Percentiles rank a stretch among this genome's conserved stretches.
phyloP scores from a whole-genome alignment of 2,888 invertebrate genomes.

The Chydorus sphaericus region DNA sequence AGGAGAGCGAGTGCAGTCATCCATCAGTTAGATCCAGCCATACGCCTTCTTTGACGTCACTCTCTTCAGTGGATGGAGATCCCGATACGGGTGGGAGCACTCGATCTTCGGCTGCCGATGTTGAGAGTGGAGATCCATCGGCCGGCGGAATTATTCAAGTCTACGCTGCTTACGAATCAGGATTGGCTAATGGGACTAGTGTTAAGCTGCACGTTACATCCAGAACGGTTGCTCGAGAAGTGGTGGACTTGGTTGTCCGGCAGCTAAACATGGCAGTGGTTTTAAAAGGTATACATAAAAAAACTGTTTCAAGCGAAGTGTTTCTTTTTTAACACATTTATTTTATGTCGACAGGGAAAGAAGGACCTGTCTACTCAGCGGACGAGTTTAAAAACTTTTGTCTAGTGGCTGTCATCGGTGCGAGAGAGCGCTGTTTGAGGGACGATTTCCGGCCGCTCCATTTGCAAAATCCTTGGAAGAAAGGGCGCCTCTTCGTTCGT shows the following conservation, averaged over 20 bases:
- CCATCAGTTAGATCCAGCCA: slow-evolving; percentile 21
- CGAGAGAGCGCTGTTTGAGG: slow-evolving; percentile 77
- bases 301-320: no score
- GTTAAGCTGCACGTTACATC: slow-evolving; percentile 85
- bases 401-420: slow-evolving; percentile 88
- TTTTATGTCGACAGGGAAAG: slow-evolving; percentile 31
- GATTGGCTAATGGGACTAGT: slow-evolving; percentile 80
- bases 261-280: slow-evolving; percentile 88
- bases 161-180: slow-evolving; percentile 90
- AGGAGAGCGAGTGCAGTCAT: slow-evolving; percentile 18
- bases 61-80: slow-evolving; percentile 21
- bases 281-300: slow-evolving; percentile 44
- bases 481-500: slow-evolving; percentile 80
- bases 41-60: slow-evolving; percentile 20
- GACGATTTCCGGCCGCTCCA: slow-evolving; percentile 89
- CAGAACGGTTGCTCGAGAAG: slow-evolving; percentile 83
- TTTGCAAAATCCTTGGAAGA: slow-evolving; percentile 90
- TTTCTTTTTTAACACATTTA: neutral
- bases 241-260: slow-evolving; percentile 86
- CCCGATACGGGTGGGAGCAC: slow-evolving; percentile 19
- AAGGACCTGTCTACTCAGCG: slow-evolving; percentile 61
- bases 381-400: slow-evolving; percentile 75
- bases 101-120: slow-evolving; percentile 13
- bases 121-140: slow-evolving; percentile 20
- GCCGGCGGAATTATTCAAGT: slow-evolving; percentile 47